These are phyloP conservation scores for Gortyna flavago DNA, from an alignment of 2,888 invertebrate species.

Conservation along the genomic window DNA sequence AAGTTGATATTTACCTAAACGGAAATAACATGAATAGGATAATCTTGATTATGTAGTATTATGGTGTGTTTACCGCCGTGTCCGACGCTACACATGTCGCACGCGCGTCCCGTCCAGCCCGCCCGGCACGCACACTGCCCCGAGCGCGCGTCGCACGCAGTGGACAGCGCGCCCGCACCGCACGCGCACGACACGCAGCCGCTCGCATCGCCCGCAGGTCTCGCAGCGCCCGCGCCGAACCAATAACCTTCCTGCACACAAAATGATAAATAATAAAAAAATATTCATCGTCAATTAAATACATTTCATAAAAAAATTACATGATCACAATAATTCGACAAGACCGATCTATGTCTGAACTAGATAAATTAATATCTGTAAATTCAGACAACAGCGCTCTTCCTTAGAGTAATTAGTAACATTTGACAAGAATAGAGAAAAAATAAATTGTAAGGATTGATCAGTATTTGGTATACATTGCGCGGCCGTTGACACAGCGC, in stretches of 20 bases:
- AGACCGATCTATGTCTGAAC: neutral
- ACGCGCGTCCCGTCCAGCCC: conserved; percentile 93
- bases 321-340: neutral
- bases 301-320: neutral
- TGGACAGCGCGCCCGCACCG: conserved; percentile 92
- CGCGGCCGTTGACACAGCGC: no score
- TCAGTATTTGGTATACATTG: neutral
- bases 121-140: conserved; percentile 94
- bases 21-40: neutral
- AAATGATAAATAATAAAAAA: neutral
- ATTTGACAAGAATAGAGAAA: neutral
- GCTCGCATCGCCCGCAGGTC: conserved; percentile 91
- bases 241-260: conserved; percentile 86
- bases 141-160: conserved; percentile 92
- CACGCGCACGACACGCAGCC: conserved; percentile 95
- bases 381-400: neutral
- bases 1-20: neutral
- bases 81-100: conserved; percentile 91
- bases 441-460: neutral
- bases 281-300: neutral
- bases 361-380: neutral
- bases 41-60: neutral
- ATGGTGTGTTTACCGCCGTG: conserved; percentile 74
- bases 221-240: conserved; percentile 80
- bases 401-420: neutral